Evolutionary conservation across 2,888 invertebrate genomes (phyloP).

Genomic region (Candidula unifasciata): DNA sequence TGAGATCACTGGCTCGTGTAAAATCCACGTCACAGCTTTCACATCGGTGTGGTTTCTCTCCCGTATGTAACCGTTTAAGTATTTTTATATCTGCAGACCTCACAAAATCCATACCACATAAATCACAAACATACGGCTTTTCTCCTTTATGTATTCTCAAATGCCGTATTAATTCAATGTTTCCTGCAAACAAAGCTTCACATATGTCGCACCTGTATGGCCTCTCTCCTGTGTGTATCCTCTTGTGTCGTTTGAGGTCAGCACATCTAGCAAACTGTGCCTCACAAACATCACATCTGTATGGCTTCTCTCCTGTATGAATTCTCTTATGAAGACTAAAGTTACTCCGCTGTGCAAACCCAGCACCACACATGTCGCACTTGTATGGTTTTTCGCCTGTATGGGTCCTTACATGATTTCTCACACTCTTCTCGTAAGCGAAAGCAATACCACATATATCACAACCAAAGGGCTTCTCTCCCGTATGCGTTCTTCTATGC

Average conservation of each 20-base stretch:
- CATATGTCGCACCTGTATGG: constrained; percentile 39
- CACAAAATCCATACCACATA: neutral
- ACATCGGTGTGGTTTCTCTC: neutral
- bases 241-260: constrained; percentile 35
- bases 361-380: neutral
- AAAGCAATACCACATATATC: constrained; percentile 7
- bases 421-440: neutral
- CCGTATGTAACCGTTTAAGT: neutral
- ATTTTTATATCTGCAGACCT: neutral
- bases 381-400: constrained; percentile 23
- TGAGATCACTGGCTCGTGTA: neutral
- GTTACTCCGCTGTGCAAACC: neutral
- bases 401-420: neutral
- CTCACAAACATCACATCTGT: constrained; percentile 28
- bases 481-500: neutral
- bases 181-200: neutral
- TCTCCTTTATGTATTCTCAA: neutral
- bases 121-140: constrained; percentile 2
- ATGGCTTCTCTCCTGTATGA: constrained; percentile 45
- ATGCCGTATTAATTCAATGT: neutral
- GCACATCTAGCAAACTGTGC: constrained; percentile 27
- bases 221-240: constrained; percentile 43
- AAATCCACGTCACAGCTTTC: neutral
- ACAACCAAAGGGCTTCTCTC: constrained; percentile 2
- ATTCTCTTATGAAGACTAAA: constrained; percentile 20